Percentiles rank a stretch among this genome's conserved stretches.
Conservation (phyloP, 53 echinoderm and acorn worm species). For the Henricia sp. region DNA sequence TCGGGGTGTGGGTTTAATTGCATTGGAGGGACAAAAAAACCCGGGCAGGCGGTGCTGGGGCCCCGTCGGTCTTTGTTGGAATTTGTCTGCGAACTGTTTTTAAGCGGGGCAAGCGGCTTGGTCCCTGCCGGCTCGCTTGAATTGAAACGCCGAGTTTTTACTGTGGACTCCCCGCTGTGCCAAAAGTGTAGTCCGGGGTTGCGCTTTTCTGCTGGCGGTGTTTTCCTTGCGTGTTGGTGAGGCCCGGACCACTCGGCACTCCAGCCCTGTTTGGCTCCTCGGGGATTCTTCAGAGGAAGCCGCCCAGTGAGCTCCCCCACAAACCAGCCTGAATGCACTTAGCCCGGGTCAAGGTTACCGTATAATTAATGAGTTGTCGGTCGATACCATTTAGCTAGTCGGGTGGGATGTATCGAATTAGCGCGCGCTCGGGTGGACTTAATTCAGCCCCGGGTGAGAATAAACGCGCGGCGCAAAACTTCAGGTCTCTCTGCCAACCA, state of each 20-base stretch:
- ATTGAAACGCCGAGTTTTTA: conserved; percentile 7
- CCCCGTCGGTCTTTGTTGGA: conserved; percentile 25
- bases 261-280: conserved; percentile 7
- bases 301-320: conserved; percentile 12
- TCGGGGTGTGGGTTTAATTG: conserved; percentile 40
- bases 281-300: conserved; percentile 27
- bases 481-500: not conserved
- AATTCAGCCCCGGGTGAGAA: conserved; percentile 36
- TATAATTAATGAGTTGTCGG: conserved; percentile 53
- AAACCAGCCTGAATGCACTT: conserved; percentile 36
- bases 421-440: conserved; percentile 1
- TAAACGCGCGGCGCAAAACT: not conserved
- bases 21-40: conserved; percentile 26
- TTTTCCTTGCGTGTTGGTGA: not conserved
- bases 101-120: conserved; percentile 43
- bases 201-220: conserved; percentile 12
- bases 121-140: conserved; percentile 10
- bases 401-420: conserved; percentile 44
- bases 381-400: conserved; percentile 48
- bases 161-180: conserved; percentile 37
- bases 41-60: not conserved
- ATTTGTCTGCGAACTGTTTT: conserved; percentile 37
- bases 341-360: conserved; percentile 53
- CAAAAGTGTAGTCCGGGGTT: conserved; percentile 51
- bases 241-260: not conserved